Evolutionary conservation across 1,140 invertebrate species (phyloP).

Genomic region (Lordiphosa collinella): DNA sequence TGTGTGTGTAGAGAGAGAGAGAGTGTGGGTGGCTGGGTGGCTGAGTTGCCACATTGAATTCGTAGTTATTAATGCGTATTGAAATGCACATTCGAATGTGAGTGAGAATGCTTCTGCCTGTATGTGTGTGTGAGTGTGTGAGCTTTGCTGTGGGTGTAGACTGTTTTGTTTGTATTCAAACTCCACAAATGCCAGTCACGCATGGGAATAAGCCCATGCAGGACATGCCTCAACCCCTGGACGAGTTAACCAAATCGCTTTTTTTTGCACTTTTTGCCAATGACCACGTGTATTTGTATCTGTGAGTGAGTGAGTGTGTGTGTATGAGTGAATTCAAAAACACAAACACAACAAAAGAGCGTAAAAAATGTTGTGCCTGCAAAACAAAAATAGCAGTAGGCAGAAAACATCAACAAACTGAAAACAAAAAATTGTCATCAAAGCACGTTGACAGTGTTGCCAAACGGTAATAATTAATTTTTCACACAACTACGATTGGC

Average conservation of each 20-base stretch:
- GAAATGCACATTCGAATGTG: conserved; percentile 55
- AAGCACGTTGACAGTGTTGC: conserved; percentile 62
- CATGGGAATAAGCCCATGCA: conserved; percentile 69
- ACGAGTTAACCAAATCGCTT: conserved; percentile 27
- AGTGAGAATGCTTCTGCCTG: conserved; percentile 32
- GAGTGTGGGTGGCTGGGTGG: background rate
- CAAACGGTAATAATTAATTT: conserved; percentile 64
- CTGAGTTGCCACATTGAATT: conserved; percentile 64
- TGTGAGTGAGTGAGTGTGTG: conserved; percentile 19
- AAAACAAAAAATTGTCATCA: conserved; percentile 40
- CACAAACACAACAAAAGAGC: conserved; percentile 57
- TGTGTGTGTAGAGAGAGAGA: conserved; percentile 2
- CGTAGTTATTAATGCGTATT: conserved; percentile 75
- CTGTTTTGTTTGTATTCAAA: conserved; percentile 75
- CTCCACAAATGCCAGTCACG: conserved; percentile 72
- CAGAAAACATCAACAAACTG: conserved; percentile 39
- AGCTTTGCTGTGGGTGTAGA: background rate
- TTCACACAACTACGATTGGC: conserved; percentile 43
- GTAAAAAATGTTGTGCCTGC: conserved; percentile 35
- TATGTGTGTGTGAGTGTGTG: conserved; percentile 16
- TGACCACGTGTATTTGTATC: conserved; percentile 6
- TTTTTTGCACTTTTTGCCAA: conserved; percentile 43
- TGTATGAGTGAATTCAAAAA: conserved; percentile 37
- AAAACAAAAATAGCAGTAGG: conserved; percentile 23
- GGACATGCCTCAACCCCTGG: conserved; percentile 28